A percentile compares a stretch with the other conserved stretches of the same genome.
Conservation (phyloP, 1,140 invertebrate species). For the Vanessa atalanta region DNA sequence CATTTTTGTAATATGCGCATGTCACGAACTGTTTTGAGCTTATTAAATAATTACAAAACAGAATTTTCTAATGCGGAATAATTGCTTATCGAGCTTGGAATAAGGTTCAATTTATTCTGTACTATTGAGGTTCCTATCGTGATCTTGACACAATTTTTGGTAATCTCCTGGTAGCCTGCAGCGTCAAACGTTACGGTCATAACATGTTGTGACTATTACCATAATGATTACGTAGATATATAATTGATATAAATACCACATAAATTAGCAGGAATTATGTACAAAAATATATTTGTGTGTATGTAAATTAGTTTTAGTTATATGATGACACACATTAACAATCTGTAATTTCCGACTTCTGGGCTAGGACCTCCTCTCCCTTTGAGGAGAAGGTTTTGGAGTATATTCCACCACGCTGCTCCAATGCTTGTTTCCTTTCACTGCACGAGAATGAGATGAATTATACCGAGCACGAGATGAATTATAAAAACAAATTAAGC, state of each 20-base stretch:
- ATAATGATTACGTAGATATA: slow-evolving; percentile 4
- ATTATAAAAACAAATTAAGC: no score
- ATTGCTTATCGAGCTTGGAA: not conserved
- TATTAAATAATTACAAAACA: not conserved
- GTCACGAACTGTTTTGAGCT: not conserved
- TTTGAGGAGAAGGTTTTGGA: no score
- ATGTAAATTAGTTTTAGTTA: no score
- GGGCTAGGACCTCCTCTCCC: no score
- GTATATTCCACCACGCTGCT: no score
- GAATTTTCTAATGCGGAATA: not conserved
- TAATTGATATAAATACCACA: slow-evolving; percentile 19
- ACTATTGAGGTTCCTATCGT: not conserved
- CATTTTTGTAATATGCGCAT: slow-evolving; percentile 1
- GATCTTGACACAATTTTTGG: slow-evolving; percentile 18
- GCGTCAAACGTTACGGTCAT: not conserved
- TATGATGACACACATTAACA: no score
- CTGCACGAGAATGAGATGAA: no score
- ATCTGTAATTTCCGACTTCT: no score
- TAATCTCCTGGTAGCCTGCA: slow-evolving; percentile 7
- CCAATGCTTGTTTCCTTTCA: no score
- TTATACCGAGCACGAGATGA: no score
- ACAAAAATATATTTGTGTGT: not conserved
- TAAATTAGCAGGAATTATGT: slow-evolving; percentile 7
- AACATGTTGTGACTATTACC: not conserved
- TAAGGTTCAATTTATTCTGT: slow-evolving; percentile 16